Evolutionary conservation across 1,140 invertebrate species (phyloP).

Genomic region (Meloidogyne floridensis): DNA sequence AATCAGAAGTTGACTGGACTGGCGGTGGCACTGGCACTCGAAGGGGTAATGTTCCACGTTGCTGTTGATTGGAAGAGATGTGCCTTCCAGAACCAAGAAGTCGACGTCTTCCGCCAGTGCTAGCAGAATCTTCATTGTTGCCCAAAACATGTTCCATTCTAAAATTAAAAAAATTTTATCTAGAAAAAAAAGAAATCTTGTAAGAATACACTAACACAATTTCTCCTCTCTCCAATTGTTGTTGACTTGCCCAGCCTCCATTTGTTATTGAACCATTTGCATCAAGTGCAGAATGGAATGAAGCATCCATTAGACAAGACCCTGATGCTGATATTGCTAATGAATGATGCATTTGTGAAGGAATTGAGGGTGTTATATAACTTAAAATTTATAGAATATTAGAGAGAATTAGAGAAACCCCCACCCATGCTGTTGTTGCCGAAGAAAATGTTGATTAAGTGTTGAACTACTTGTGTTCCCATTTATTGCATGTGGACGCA

Average conservation of each 20-base stretch:
- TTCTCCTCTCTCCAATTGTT: constrained; percentile 48
- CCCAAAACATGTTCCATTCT: constrained; percentile 38
- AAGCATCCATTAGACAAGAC: constrained; percentile 44
- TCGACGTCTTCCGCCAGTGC: constrained; percentile 7
- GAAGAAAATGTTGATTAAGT: constrained; percentile 12
- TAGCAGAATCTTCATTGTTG: background rate
- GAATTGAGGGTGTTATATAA: constrained; percentile 6
- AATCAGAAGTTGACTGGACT: background rate
- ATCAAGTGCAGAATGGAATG: constrained; percentile 38
- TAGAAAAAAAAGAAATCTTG: background rate
- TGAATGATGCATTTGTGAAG: constrained; percentile 8
- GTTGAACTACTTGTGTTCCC: constrained; percentile 20
- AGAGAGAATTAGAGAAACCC: background rate
- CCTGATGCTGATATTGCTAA: constrained; percentile 28
- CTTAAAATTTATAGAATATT: background rate
- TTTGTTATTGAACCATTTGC: constrained; percentile 16
- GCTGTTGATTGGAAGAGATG: background rate
- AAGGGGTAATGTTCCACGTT: background rate
- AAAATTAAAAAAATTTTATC: constrained; percentile 1
- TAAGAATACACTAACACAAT: constrained; percentile 44
- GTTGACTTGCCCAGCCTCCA: constrained; percentile 47
- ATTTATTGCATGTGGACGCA: background rate
- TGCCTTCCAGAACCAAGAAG: background rate
- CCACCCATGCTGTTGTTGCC: constrained; percentile 17
- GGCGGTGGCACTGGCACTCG: constrained; percentile 24